Evolutionary conservation across 2,113 vertebrate genomes (phyloP), one percentile per base, ranked within the genome.

Genomic region (Harpagus bidentatus): DNA sequence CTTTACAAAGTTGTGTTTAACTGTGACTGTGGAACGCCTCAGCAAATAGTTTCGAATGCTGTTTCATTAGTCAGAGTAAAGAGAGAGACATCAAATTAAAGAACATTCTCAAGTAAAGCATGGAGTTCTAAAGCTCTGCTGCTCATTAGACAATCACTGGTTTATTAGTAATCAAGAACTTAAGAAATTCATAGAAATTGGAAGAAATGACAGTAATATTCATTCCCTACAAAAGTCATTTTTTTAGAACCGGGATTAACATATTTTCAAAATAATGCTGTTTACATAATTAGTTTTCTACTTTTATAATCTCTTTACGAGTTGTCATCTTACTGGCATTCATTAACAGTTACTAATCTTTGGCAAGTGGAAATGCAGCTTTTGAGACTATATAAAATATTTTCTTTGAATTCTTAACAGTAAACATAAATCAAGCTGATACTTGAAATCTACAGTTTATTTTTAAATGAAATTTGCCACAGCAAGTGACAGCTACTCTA

Each of bases 401-500:
- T 92, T 48, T 6, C 61, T 62, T 67, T 67, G 36, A 72, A 40
- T 82, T 65, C 62, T 53, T 48, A 47, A 52, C 25, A 94, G 45
- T 28, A 74, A 87, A 71, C 66, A 79, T 38, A 84, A 73, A 86
- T 40, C 74, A 71, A 86, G 88, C 56, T 23, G 58, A 63, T 42
- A 71, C 32, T 63, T 34, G 28, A 83, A 90, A 83, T 42, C 16
- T 18, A 66, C 31, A 36, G 55, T 32, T 88, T 62, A 53, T 70
- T 89, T 82, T 55, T 48, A 81, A 83, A 91, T 82, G 88, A 89
- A 83, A 84, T 43, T 74, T n/a, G 89, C 91, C 82, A 82, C 82
- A 95, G 20, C 43, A 58, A 95, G 88, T 40, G 77, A 90, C 92
- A 88, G 91, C 70, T 48, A 58, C 58, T 90, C 92, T 65, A 89